Percentiles rank a stretch among this genome's conserved stretches.
Conservation (phyloP, 2,113 vertebrate genomes). For the Ivindomyrus marchei region DNA sequence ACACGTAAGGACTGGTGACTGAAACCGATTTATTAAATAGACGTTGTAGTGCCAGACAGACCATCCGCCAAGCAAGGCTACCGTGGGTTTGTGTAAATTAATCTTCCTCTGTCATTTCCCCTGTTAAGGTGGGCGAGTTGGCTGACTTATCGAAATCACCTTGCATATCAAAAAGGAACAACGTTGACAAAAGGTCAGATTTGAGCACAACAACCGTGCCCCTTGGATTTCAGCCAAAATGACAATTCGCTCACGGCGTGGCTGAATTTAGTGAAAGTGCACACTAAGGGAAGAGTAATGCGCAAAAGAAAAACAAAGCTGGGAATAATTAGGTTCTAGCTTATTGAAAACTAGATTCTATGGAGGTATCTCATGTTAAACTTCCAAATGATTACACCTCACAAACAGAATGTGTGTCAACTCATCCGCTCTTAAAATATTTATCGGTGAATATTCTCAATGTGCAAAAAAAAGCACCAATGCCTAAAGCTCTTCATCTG, state of each 20-base stretch:
- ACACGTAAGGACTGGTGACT: not conserved
- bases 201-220: not conserved
- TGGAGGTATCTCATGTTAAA: not conserved
- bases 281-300: not conserved
- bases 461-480: not conserved
- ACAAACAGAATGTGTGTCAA: not conserved
- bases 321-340: not conserved
- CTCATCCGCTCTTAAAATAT: not conserved
- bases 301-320: not conserved
- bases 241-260: not conserved
- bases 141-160: not conserved
- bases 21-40: not conserved
- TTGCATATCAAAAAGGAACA: not conserved
- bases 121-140: not conserved
- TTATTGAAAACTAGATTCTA: not conserved
- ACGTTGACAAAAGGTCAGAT: not conserved
- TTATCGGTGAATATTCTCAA: not conserved
- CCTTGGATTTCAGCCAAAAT: not conserved
- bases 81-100: not conserved
- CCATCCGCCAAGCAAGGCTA: too few species aligned
- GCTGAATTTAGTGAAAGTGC: not conserved
- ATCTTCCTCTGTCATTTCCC: not conserved
- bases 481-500: constrained; percentile 2
- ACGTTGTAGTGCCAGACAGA: not conserved
- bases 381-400: not conserved